Conservation (phyloP, 2,888 invertebrate species). For the Subacronicta megacephala region DNA sequence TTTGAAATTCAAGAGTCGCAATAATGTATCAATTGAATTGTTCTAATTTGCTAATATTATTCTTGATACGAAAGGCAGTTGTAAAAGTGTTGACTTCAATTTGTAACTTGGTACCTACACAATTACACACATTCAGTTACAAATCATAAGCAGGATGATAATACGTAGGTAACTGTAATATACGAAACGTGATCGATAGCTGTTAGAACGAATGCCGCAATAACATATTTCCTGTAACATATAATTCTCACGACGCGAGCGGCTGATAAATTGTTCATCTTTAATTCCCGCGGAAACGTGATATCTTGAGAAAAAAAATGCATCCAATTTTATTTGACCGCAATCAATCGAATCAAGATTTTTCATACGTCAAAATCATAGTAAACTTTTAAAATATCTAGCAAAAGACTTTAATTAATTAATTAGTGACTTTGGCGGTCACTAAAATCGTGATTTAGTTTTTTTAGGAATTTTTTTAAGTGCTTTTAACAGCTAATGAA, state of each 20-base stretch:
- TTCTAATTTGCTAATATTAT: no score
- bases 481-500: conserved; percentile 43
- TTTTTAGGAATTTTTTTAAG: conserved; percentile 30
- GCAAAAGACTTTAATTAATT: conserved; percentile 41
- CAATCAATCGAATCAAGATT: conserved; percentile 18
- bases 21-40: no score
- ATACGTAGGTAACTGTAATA: conserved; percentile 16
- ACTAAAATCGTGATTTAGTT: conserved; percentile 22
- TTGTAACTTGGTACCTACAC: conserved; percentile 8
- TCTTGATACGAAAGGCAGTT: neutral
- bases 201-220: conserved; percentile 25
- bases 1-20: neutral
- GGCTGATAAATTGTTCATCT: conserved; percentile 12
- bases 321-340: conserved; percentile 20
- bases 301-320: conserved; percentile 34
- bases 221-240: conserved; percentile 36
- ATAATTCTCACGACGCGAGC: conserved; percentile 39
- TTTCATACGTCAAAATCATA: conserved; percentile 28
- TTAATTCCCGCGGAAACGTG: conserved; percentile 24
- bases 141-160: conserved; percentile 20
- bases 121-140: conserved; percentile 10
- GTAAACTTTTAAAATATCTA: conserved; percentile 14
- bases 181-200: conserved; percentile 30
- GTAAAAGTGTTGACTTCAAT: neutral
- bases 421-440: conserved; percentile 39